A percentile compares a stretch with the other conserved stretches of the same genome.
Conservation (phyloP, 2,888 invertebrate species). For the Scaptomyza caliginosa region DNA sequence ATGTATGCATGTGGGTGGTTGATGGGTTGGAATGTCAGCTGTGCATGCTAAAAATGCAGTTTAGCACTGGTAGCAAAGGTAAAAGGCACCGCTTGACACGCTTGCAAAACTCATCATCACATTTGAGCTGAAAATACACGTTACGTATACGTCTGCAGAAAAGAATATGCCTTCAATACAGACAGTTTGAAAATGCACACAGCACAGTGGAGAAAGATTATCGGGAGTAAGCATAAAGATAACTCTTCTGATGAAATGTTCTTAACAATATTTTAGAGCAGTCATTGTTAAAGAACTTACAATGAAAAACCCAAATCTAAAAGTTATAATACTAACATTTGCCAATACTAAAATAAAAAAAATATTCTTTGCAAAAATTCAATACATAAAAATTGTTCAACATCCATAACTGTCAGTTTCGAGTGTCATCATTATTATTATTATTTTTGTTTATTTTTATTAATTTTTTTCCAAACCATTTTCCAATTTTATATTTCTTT, state of each 20-base stretch:
- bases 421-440: background rate
- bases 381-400: background rate
- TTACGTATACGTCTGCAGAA: conserved; percentile 15
- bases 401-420: background rate
- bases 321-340: too few relatives aligned
- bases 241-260: too few relatives aligned
- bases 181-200: conserved; percentile 1
- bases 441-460: background rate
- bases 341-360: background rate
- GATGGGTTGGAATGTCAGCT: background rate
- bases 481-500: background rate
- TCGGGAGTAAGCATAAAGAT: background rate
- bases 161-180: conserved; percentile 21
- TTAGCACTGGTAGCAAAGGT: background rate
- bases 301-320: too few relatives aligned
- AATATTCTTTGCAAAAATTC: background rate
- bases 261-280: too few relatives aligned
- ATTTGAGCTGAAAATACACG: background rate
- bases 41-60: conserved; percentile 7
- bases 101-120: conserved; percentile 28
- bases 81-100: conserved; percentile 44
- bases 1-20: background rate
- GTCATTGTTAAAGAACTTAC: too few relatives aligned
- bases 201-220: conserved; percentile 14
- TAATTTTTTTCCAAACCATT: background rate